phyloP scores from a whole-genome alignment of 2,888 invertebrate species.

The Kuschelorhynchus macadamiae region DNA sequence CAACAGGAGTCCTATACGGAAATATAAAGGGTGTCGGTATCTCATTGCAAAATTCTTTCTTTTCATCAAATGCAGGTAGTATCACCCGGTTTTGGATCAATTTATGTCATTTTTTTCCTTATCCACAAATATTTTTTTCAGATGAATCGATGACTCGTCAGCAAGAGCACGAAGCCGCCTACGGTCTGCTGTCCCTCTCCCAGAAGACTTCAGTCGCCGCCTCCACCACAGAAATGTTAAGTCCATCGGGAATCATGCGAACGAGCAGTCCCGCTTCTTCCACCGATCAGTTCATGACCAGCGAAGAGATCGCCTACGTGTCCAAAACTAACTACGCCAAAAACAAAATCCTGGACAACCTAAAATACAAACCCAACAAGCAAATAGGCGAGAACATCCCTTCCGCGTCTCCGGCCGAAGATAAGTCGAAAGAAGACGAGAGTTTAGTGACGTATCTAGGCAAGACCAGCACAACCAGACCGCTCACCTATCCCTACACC shows the following conservation, averaged over 20 bases:
- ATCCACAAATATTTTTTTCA: constrained; percentile 68
- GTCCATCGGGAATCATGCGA: constrained; percentile 41
- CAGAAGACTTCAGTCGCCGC: constrained; percentile 68
- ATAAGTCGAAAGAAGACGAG: constrained; percentile 51
- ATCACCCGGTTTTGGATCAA: too few species aligned
- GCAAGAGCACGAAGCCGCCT: constrained; percentile 89
- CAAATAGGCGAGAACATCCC: constrained; percentile 35
- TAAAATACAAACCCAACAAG: constrained; percentile 28
- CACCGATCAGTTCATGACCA: constrained; percentile 60
- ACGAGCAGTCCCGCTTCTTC: constrained; percentile 42
- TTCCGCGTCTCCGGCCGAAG: constrained; percentile 24
- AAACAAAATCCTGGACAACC: constrained; percentile 65
- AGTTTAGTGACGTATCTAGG: constrained; percentile 62
- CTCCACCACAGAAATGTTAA: constrained; percentile 46
- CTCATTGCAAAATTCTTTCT: too few species aligned
- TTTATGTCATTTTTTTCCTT: too few species aligned
- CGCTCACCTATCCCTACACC: constrained; percentile 79
- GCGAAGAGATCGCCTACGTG: constrained; percentile 66
- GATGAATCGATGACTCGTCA: constrained; percentile 78
- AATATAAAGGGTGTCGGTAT: too few species aligned
- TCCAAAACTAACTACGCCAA: constrained; percentile 66
- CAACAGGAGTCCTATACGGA: too few species aligned
- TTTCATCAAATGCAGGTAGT: too few species aligned
- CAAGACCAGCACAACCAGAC: constrained; percentile 72
- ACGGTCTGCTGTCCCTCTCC: constrained; percentile 83